These are phyloP conservation scores for Ametastegia equiseti DNA, from an alignment of 2,888 invertebrate genomes.

Conservation along the genomic window DNA sequence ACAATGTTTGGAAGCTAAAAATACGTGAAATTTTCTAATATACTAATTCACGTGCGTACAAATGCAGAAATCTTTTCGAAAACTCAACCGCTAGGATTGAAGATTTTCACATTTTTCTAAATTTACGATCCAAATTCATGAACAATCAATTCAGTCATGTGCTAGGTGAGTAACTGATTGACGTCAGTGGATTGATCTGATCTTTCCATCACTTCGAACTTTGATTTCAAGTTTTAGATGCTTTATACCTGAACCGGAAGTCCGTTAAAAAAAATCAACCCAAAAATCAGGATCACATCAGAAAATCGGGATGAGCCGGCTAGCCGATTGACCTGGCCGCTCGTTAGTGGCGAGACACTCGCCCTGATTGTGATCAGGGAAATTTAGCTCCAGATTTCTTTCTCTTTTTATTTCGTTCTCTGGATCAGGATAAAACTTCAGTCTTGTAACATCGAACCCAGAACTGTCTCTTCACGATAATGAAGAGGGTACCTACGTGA, in stretches of 20 bases:
- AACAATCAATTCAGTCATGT: too few relatives aligned
- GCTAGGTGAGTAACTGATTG: too few relatives aligned
- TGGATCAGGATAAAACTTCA: conserved; percentile 6
- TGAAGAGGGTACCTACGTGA: background rate
- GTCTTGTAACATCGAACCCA: background rate
- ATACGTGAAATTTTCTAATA: too few relatives aligned
- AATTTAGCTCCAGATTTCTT: background rate
- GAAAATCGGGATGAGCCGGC: conserved; percentile 1
- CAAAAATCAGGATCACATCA: conserved; percentile 25
- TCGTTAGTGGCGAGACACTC: conserved; percentile 36
- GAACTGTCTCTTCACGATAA: background rate
- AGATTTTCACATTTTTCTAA: too few relatives aligned
- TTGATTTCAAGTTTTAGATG: background rate
- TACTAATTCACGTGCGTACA: too few relatives aligned
- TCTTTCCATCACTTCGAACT: background rate
- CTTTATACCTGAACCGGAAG: conserved; percentile 1
- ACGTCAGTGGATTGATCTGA: too few relatives aligned
- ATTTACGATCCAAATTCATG: too few relatives aligned
- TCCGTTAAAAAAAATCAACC: background rate
- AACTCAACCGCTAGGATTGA: too few relatives aligned
- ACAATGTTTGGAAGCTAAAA: too few relatives aligned
- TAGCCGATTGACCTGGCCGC: conserved; percentile 17
- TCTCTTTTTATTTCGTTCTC: too few relatives aligned
- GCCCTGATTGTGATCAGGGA: background rate
- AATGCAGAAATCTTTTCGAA: too few relatives aligned